Evolutionary conservation across 1,140 invertebrate species (phyloP).

Genomic region (Diorhabda elongata): DNA sequence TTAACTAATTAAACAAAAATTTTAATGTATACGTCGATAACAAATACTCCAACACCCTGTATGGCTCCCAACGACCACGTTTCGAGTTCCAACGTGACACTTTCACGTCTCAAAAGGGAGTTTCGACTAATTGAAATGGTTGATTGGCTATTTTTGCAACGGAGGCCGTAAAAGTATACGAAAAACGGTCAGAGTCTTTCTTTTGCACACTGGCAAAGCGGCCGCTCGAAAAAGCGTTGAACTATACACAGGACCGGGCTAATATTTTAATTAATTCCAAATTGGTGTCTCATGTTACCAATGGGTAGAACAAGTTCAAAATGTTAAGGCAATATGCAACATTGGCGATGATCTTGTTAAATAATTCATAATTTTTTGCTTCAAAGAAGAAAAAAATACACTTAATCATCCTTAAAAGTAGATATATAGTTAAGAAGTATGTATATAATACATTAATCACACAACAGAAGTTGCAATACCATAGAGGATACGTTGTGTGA

Average conservation of each 20-base stretch:
- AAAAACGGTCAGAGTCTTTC: background rate
- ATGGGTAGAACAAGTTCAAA: too few species aligned
- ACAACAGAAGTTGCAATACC: too few species aligned
- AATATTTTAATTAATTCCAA: background rate
- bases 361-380: too few species aligned
- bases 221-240: background rate
- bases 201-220: background rate
- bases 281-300: too few species aligned
- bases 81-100: constrained; percentile 1
- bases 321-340: too few species aligned
- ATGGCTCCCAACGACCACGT: constrained; percentile 2
- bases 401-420: too few species aligned
- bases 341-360: too few species aligned
- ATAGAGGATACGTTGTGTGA: too few species aligned
- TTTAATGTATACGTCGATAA: background rate
- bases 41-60: background rate
- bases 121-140: constrained; percentile 7
- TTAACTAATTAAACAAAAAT: background rate
- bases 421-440: too few species aligned
- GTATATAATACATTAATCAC: too few species aligned
- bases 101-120: constrained; percentile 2
- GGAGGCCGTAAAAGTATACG: background rate
- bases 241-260: background rate
- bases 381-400: too few species aligned
- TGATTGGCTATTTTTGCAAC: constrained; percentile 1